A percentile compares a stretch with the other conserved stretches of the same genome.
Evolutionary conservation across 2,888 invertebrate genomes (phyloP).

Genomic region (Terebella lapidaria): DNA sequence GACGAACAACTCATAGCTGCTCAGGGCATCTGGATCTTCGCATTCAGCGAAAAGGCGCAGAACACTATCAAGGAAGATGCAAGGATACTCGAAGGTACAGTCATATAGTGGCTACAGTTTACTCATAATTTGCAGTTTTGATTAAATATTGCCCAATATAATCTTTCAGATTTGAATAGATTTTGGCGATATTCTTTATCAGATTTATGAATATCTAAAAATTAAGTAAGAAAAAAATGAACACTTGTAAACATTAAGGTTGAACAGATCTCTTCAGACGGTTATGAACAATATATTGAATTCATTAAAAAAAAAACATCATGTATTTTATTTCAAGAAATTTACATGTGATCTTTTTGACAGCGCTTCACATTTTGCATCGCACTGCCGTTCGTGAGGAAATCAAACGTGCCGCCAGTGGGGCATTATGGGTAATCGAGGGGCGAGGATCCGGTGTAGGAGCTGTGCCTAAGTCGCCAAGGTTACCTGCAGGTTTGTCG

Average conservation of each 20-base stretch:
- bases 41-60: slow-evolving; percentile 34
- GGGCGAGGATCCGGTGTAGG: background rate
- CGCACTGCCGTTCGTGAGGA: slow-evolving; percentile 22
- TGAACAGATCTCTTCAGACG: too few relatives aligned
- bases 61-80: slow-evolving; percentile 29
- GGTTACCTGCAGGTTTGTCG: background rate
- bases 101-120: background rate
- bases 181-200: too few relatives aligned
- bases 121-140: background rate
- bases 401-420: slow-evolving; percentile 36
- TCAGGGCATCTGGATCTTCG: slow-evolving; percentile 39
- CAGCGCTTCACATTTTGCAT: background rate
- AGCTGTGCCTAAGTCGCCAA: background rate
- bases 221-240: too few relatives aligned
- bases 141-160: background rate
- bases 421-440: slow-evolving; percentile 42
- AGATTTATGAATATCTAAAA: too few relatives aligned
- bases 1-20: slow-evolving; percentile 35
- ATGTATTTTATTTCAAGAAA: background rate
- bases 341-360: too few relatives aligned
- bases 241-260: too few relatives aligned
- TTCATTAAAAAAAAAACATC: too few relatives aligned
- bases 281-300: too few relatives aligned
- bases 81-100: slow-evolving; percentile 36
- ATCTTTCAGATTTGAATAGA: too few relatives aligned